phyloP scores from a whole-genome alignment of 2,888 invertebrate species.

The Trissoscelio sp. region DNA sequence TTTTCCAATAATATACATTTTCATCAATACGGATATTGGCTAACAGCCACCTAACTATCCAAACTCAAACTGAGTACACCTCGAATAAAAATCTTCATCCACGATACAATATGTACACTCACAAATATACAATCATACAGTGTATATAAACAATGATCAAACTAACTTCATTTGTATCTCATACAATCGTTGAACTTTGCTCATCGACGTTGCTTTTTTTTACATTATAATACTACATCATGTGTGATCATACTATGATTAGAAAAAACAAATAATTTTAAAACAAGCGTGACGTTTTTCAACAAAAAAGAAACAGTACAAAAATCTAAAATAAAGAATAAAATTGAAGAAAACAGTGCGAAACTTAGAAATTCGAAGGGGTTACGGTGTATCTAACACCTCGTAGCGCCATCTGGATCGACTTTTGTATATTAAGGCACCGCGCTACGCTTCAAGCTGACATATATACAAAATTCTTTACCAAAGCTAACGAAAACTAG shows the following conservation, averaged over 20 bases:
- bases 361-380: neutral
- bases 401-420: conserved; percentile 4
- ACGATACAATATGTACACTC: conserved; percentile 34
- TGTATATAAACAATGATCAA: conserved; percentile 23
- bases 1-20: conserved; percentile 27
- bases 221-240: no score
- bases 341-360: neutral
- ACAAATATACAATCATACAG: conserved; percentile 43
- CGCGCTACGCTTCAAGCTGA: conserved; percentile 24
- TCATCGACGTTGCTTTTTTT: neutral
- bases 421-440: conserved; percentile 26
- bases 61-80: conserved; percentile 16
- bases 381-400: neutral
- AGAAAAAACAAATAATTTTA: no score
- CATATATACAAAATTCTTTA: conserved; percentile 1
- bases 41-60: conserved; percentile 29
- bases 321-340: neutral
- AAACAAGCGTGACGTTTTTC: neutral
- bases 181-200: neutral
- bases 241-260: no score
- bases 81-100: conserved; percentile 32
- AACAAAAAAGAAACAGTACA: neutral
- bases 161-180: neutral
- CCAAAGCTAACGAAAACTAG: conserved; percentile 15
- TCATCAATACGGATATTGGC: conserved; percentile 21